Base-by-base conservation (phyloP, 2,797 vertebrate genomes). In the Anas bahamensis region DNA sequence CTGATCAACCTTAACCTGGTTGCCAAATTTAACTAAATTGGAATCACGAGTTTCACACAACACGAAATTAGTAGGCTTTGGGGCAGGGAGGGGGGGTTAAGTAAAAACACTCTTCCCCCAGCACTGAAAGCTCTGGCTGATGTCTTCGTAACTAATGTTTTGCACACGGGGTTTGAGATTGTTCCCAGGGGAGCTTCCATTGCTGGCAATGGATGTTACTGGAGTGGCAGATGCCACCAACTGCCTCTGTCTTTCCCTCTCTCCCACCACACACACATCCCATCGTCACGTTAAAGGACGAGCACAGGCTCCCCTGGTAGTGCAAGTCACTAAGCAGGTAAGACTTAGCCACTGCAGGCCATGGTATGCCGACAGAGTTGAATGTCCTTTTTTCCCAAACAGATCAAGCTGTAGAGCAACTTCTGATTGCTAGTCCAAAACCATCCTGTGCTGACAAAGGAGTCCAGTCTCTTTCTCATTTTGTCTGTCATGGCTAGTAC, bases 191-290 rank as follows among this genome's bases (percentile, higher is more conserved):
- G 64, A 46, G 53, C 28, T n/a, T 86, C 94, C 90, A 71, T 95
- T 95, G 97, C 95, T 92, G 96, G 95, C 95, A 82, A 77, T 94
- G 92, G 96, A 76, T 1, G 23, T 46, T 21, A 53, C 87, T 16
- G 56, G 44, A n/a, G 31, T 1, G 50, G 86, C 71, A 19, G 66
- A 13, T 61, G 83, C 83, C 68, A 18, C 53, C 33, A 3, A 29
- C 4, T 28, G 11, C 39, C 9, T 9, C 31, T 52, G 16, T 5
- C 4, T 2, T 26, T 41, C 76, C 84, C 65, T 46, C 70, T 29
- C 53, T 44, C 59, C 48, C 6, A 0, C 14, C 41, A 8, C 64
- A 41, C 6, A 0, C 33, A 1, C 5, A 6, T 5, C 61, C 72
- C 2, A 0, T 3, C 29, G 33, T 2, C 29, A 23, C 1, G 23